A percentile compares a stretch with the other conserved stretches of the same genome.
Conservation (phyloP, 2,113 vertebrate species). For the Choloepus hoffmanni region DNA sequence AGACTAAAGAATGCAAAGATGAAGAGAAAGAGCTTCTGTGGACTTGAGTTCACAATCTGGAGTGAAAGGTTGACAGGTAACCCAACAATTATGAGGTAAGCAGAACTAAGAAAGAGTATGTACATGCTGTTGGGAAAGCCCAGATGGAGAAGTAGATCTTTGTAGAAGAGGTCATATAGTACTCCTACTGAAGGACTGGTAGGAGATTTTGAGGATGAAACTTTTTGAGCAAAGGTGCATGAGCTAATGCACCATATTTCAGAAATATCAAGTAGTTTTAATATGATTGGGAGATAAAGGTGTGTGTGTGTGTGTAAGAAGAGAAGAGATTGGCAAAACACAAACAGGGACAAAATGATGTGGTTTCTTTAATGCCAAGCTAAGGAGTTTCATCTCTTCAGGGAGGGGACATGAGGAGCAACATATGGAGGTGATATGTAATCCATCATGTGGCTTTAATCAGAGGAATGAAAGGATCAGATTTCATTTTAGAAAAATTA, state of each 20-base stretch:
- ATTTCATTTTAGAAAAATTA: conserved; percentile 24
- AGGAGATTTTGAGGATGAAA: background rate
- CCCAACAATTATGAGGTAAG: background rate
- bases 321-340: background rate
- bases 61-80: background rate
- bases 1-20: background rate
- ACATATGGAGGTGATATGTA: background rate
- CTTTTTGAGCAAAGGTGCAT: background rate
- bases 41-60: background rate
- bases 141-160: background rate
- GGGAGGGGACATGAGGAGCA: background rate
- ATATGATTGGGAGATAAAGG: background rate
- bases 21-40: background rate
- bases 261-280: background rate
- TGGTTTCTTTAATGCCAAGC: background rate
- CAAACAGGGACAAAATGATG: background rate
- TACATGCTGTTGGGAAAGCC: background rate
- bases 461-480: background rate
- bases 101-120: background rate
- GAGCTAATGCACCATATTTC: background rate
- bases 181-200: background rate
- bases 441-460: background rate
- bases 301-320: background rate
- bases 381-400: background rate
- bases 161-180: fast-evolving